A percentile compares a stretch with the other conserved stretches of the same genome.
phyloP scores from a whole-genome alignment of 2,888 invertebrate genomes.

The Bruchidius siliquastri region DNA sequence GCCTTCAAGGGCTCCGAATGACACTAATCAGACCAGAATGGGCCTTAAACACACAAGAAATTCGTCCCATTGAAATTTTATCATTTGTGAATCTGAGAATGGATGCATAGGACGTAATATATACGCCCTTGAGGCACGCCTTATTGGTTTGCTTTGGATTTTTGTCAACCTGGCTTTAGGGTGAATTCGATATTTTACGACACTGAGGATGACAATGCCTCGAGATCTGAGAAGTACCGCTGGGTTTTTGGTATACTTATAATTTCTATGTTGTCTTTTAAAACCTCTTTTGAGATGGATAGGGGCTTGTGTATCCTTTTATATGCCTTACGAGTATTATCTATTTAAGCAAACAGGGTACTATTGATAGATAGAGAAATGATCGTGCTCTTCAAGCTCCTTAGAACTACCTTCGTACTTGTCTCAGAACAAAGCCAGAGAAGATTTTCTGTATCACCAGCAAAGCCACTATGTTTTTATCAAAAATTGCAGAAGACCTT shows the following conservation, averaged over 20 bases:
- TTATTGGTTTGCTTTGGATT: slow-evolving; percentile 30
- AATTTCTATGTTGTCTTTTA: not conserved
- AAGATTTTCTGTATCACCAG: too few relatives aligned
- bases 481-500: too few relatives aligned
- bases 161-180: slow-evolving; percentile 25
- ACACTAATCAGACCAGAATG: slow-evolving; percentile 33
- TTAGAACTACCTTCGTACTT: too few relatives aligned
- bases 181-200: slow-evolving; percentile 39
- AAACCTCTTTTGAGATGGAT: not conserved
- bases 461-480: too few relatives aligned
- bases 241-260: not conserved
- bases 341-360: too few relatives aligned
- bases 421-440: too few relatives aligned
- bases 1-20: slow-evolving; percentile 15
- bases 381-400: too few relatives aligned
- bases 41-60: slow-evolving; percentile 24
- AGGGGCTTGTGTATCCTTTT: not conserved
- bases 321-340: too few relatives aligned
- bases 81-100: slow-evolving; percentile 34
- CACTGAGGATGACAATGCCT: slow-evolving; percentile 35
- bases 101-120: slow-evolving; percentile 16
- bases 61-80: slow-evolving; percentile 33
- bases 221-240: slow-evolving; percentile 22
- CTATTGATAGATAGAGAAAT: too few relatives aligned
- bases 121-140: slow-evolving; percentile 17